phyloP scores from a whole-genome alignment of 2,113 vertebrate genomes.

The Strix uralensis region DNA sequence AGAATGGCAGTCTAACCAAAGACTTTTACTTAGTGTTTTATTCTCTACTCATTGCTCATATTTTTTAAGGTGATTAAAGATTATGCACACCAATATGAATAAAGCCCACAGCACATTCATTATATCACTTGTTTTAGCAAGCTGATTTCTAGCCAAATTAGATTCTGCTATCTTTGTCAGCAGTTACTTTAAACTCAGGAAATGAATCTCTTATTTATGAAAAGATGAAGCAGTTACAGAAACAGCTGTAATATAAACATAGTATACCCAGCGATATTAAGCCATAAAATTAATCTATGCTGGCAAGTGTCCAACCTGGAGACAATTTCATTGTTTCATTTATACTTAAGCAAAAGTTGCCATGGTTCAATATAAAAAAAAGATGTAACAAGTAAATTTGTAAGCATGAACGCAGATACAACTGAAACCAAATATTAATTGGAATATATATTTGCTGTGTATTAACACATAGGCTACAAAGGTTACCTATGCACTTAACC shows the following conservation, averaged over 20 bases:
- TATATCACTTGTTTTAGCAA: neutral
- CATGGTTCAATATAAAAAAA: neutral
- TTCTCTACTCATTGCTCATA: neutral
- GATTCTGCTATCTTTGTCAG: neutral
- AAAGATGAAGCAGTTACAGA: neutral
- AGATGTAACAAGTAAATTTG: neutral
- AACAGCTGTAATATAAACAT: conserved; percentile 14
- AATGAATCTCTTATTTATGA: conserved; percentile 3
- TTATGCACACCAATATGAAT: neutral
- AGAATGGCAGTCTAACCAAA: neutral
- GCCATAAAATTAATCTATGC: conserved; percentile 7
- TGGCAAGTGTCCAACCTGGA: neutral
- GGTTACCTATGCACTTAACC: neutral
- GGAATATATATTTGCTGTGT: neutral
- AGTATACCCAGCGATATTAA: neutral
- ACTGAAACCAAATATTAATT: neutral
- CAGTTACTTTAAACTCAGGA: conserved; percentile 24
- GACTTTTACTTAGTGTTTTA: neutral
- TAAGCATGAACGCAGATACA: accelerated
- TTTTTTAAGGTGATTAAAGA: conserved; percentile 14
- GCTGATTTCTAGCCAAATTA: conserved; percentile 33
- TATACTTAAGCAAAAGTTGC: neutral
- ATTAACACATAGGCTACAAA: neutral
- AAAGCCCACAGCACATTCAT: neutral
- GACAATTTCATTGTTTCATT: neutral